A percentile compares a stretch with the other conserved stretches of the same genome.
These are phyloP conservation scores for Prenolepis imparis DNA, from an alignment of 2,888 invertebrate genomes.

Conservation along the genomic window DNA sequence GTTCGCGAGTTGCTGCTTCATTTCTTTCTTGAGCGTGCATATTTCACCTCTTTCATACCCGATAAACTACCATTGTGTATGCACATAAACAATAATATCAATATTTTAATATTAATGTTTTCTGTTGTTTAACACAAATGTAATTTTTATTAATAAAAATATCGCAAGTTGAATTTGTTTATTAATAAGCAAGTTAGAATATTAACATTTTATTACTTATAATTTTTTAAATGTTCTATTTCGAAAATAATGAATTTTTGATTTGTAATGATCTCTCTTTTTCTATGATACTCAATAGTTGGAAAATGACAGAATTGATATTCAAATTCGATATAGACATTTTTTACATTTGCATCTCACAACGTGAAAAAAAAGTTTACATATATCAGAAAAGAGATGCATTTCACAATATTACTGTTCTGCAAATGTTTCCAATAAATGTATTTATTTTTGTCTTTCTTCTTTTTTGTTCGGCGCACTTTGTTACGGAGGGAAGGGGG, in stretches of 20 bases:
- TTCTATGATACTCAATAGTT: not conserved
- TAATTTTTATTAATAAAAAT: not conserved
- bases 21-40: not conserved
- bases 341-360: not conserved
- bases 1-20: conserved; percentile 11
- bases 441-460: not conserved
- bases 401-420: not conserved
- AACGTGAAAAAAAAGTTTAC: not conserved
- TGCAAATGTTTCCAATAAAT: conserved; percentile 9
- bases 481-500: not conserved
- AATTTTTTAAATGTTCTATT: not conserved
- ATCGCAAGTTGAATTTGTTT: not conserved
- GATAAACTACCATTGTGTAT: conserved; percentile 1
- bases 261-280: not conserved
- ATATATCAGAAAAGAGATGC: not conserved
- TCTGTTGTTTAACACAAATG: not conserved
- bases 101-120: conserved; percentile 4
- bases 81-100: conserved; percentile 37
- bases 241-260: conserved; percentile 6
- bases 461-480: not conserved
- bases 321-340: not conserved
- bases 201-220: not conserved
- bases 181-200: conserved; percentile 1
- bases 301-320: not conserved
- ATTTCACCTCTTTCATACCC: conserved; percentile 22